Evolutionary conservation across 2,113 vertebrate genomes (phyloP).

Genomic region (Fulica atra): DNA sequence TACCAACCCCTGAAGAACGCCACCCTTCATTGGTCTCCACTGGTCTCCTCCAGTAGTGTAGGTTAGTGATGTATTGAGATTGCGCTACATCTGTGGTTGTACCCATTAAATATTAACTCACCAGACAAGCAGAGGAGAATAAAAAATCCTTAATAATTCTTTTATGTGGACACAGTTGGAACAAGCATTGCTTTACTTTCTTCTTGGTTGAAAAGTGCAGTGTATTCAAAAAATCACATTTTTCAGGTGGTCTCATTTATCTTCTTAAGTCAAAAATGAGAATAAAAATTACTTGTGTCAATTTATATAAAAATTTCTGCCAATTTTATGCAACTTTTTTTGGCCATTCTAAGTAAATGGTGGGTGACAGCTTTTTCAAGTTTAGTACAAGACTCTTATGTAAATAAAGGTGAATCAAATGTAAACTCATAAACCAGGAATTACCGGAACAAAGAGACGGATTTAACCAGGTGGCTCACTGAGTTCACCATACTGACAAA

Average conservation of each 20-base stretch:
- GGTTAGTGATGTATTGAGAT: not conserved
- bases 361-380: not conserved
- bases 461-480: slow-evolving; percentile 30
- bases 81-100: not conserved
- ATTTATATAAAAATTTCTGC: not conserved
- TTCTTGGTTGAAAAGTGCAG: not conserved
- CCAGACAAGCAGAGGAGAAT: not conserved
- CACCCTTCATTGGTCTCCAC: no score
- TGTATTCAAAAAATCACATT: not conserved
- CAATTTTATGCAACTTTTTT: not conserved
- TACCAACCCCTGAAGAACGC: no score
- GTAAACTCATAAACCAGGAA: slow-evolving; percentile 3
- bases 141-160: not conserved
- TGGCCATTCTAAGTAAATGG: not conserved
- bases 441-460: slow-evolving; percentile 9
- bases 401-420: slow-evolving; percentile 25
- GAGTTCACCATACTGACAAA: not conserved
- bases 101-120: not conserved
- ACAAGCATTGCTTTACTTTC: not conserved
- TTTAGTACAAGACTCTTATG: not conserved
- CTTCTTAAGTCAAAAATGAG: not conserved
- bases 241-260: not conserved
- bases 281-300: not conserved
- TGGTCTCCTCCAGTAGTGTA: not conserved
- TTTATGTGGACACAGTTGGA: not conserved